Base-by-base conservation (phyloP, 1,140 invertebrate species). In the Daktulosphaira vitifoliae region DNA sequence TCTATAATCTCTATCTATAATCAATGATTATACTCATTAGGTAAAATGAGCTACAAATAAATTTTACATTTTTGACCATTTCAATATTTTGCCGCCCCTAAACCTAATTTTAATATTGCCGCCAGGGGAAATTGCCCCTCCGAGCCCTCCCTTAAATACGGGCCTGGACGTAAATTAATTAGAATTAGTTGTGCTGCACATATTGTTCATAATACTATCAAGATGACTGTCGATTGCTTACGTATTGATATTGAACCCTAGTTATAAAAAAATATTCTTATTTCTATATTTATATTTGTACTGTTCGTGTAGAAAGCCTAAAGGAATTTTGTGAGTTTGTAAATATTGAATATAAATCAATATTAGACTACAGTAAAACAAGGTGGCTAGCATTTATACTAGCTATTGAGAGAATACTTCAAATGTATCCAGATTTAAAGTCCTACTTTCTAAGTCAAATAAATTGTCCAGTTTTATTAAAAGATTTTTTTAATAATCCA, bases 261-360 rank as follows among this genome's bases (percentile, higher is more conserved):
- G n/a, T n/a, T n/a, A n/a, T n/a, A n/a, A n/a, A n/a, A n/a, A n/a
- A n/a, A n/a, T n/a, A n/a, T n/a, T n/a, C n/a, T n/a, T n/a, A n/a
- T n/a, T n/a, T n/a, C n/a, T n/a, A n/a, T n/a, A n/a, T n/a, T n/a
- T n/a, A n/a, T n/a, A n/a, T n/a, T n/a, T n/a, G 56, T 74, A 65
- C 71, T 52, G 53, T 70, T 7, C 37, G 69, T 49, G 71, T 73
- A n/a, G 68, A 70, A 66, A 42, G 20, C 13, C 50, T 74, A 16
- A 74, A 74, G 68, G 65, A 70, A 50, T 74, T 73, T 71, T 74
- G 71, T 69, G 70, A 73, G 25, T 65, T 50, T 66, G 67, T 51
- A 18, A 68, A 68, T 13, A 66, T 67, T 20, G 67, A 68, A 39
- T 73, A 70, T 53, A 50, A 69, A 50, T 52, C 53, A 52, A 26